These are phyloP conservation scores for Rhinoderma darwinii DNA, from an alignment of 2,113 vertebrate genomes.

Conservation along the genomic window DNA sequence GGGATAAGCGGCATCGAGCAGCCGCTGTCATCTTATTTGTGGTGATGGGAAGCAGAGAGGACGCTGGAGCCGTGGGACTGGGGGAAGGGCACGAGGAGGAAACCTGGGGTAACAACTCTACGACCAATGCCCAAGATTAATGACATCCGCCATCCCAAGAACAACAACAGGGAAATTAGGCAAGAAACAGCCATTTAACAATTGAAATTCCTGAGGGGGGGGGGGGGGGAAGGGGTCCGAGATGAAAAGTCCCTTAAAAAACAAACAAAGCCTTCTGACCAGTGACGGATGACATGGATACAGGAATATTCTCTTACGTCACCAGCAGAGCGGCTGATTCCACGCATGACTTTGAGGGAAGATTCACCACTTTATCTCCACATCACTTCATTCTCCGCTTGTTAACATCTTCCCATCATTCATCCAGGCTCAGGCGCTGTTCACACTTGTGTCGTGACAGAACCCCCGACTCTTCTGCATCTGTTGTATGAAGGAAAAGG, in stretches of 20 bases:
- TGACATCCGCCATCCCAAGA: not conserved
- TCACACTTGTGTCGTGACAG: too few relatives aligned
- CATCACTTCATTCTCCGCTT: too few relatives aligned
- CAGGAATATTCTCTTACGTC: too few relatives aligned
- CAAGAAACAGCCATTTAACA: not conserved
- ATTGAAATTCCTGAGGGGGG: not conserved
- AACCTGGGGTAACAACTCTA: not conserved
- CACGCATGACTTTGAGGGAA: not conserved
- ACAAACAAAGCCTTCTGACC: too few relatives aligned
- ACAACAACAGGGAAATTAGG: not conserved
- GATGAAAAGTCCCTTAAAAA: too few relatives aligned
- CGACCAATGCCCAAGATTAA: slow-evolving; percentile 8
- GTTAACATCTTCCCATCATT: too few relatives aligned
- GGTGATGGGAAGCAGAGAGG: slow-evolving; percentile 21
- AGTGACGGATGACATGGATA: too few relatives aligned
- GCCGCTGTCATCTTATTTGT: slow-evolving; percentile 18
- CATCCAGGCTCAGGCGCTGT: too few relatives aligned
- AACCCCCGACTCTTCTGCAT: too few relatives aligned
- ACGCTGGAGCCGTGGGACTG: not conserved
- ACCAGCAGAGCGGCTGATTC: not conserved
- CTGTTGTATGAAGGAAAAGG: too few relatives aligned
- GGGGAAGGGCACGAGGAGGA: not conserved
- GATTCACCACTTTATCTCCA: too few relatives aligned
- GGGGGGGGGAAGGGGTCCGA: too few relatives aligned
- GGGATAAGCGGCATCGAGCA: not conserved